These are phyloP conservation scores for Balaenoptera acutorostrata DNA, from an alignment of 2,113 vertebrate genomes.

Conservation along the genomic window DNA sequence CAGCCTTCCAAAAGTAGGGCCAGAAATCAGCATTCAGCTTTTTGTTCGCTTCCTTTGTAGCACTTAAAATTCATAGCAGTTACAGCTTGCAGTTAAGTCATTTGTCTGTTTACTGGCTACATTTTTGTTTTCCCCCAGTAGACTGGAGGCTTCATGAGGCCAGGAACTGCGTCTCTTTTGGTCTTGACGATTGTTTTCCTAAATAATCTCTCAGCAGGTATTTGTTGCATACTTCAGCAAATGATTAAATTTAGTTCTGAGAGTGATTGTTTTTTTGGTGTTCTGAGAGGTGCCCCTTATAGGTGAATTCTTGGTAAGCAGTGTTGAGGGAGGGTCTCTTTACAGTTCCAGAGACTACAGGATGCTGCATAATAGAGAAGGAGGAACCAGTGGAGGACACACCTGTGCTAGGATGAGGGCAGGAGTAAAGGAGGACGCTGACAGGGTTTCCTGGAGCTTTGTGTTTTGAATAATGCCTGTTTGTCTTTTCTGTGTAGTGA, in stretches of 20 bases:
- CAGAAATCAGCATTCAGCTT: not conserved
- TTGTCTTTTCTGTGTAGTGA: slow-evolving; percentile 62
- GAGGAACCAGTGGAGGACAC: not conserved
- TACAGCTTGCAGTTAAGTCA: not conserved
- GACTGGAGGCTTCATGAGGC: not conserved
- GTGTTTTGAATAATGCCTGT: slow-evolving; percentile 60
- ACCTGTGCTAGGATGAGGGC: not conserved
- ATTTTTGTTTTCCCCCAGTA: not conserved
- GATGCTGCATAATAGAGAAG: not conserved
- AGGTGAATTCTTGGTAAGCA: not conserved
- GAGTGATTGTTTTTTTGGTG: not conserved
- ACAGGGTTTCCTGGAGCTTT: slow-evolving; percentile 40
- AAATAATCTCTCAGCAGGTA: not conserved
- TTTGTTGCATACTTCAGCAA: slow-evolving; percentile 4
- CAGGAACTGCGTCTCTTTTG: not conserved
- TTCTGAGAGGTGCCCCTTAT: not conserved
- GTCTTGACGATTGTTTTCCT: not conserved
- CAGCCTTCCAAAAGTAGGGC: not conserved
- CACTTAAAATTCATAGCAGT: slow-evolving; percentile 13
- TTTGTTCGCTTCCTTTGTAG: slow-evolving; percentile 26
- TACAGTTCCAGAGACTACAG: not conserved
- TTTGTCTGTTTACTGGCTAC: not conserved
- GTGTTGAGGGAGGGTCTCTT: not conserved
- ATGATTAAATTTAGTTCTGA: not conserved
- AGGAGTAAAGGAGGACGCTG: not conserved